A percentile compares a stretch with the other conserved stretches of the same genome.
phyloP scores from a whole-genome alignment of 2,888 invertebrate genomes.

The Plagiodera versicolora region DNA sequence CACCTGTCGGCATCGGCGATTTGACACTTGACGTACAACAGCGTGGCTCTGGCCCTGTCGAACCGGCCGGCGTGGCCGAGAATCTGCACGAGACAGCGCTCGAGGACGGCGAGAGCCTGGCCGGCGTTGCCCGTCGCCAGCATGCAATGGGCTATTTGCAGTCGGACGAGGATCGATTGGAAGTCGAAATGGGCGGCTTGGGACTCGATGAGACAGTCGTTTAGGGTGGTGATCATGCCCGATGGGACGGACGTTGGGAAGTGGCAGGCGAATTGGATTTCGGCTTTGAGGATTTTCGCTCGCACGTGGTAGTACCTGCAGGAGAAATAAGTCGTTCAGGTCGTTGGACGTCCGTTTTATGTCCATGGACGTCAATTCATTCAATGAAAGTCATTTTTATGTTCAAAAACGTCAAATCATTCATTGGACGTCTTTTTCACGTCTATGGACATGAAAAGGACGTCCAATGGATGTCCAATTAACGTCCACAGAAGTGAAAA shows the following conservation, averaged over 20 bases:
- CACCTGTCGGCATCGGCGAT: slow-evolving; percentile 64
- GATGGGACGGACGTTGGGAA: slow-evolving; percentile 61
- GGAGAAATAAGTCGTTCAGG: too few relatives aligned
- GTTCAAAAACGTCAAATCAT: too few relatives aligned
- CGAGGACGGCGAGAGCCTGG: slow-evolving; percentile 72
- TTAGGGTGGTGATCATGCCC: slow-evolving; percentile 62
- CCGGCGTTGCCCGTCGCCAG: slow-evolving; percentile 74
- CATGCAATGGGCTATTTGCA: slow-evolving; percentile 79
- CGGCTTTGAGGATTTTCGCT: slow-evolving; percentile 69
- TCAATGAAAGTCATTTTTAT: too few relatives aligned
- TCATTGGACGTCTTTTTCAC: too few relatives aligned
- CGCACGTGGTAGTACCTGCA: slow-evolving; percentile 60
- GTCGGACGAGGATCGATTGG: slow-evolving; percentile 71
- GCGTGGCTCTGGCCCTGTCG: slow-evolving; percentile 76
- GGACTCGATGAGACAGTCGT: slow-evolving; percentile 74
- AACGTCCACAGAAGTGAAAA: too few relatives aligned
- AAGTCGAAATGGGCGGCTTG: slow-evolving; percentile 76
- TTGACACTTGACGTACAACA: slow-evolving; percentile 78
- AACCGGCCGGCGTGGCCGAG: slow-evolving; percentile 80
- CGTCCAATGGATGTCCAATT: too few relatives aligned
- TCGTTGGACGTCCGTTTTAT: too few relatives aligned
- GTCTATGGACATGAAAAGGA: too few relatives aligned
- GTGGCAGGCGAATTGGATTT: slow-evolving; percentile 61
- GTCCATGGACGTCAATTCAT: too few relatives aligned
- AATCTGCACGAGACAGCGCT: slow-evolving; percentile 58